phyloP scores from a whole-genome alignment of 2,113 vertebrate species.

The Pteruthius melanotis region DNA sequence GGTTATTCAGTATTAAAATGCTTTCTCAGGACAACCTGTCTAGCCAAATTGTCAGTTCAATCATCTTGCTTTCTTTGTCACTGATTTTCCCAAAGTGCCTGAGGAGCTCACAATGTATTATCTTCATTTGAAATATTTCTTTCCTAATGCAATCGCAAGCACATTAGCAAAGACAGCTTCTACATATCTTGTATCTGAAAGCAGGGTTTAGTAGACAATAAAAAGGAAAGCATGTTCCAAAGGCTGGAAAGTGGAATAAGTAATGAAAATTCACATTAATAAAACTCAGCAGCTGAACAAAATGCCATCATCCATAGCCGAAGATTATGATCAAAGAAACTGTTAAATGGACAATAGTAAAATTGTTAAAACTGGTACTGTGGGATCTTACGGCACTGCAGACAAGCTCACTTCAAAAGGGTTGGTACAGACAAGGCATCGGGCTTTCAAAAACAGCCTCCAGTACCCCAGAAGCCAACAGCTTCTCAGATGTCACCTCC shows the following conservation, averaged over 20 bases:
- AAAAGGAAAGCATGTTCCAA: neutral
- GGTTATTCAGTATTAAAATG: neutral
- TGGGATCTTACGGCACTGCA: neutral
- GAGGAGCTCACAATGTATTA: neutral
- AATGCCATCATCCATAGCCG: neutral
- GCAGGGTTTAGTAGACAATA: neutral
- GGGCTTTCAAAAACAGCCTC: neutral
- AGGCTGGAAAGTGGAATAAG: neutral
- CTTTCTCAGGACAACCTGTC: neutral
- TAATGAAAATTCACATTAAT: slow-evolving; percentile 18
- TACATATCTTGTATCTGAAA: slow-evolving; percentile 6
- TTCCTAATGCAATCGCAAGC: slow-evolving; percentile 6
- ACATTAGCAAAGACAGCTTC: slow-evolving; percentile 5
- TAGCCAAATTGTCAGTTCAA: neutral
- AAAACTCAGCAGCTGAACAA: neutral
- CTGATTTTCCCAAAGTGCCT: neutral
- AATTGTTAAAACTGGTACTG: neutral
- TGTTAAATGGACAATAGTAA: neutral
- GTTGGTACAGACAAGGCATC: neutral
- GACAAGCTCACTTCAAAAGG: neutral
- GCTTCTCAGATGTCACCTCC: neutral
- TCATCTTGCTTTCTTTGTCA: neutral
- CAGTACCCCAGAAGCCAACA: neutral
- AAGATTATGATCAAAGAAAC: neutral
- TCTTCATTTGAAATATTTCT: slow-evolving; percentile 2